A percentile compares a stretch with the other conserved stretches of the same genome.
phyloP scores from a whole-genome alignment of 2,797 vertebrate genomes.

The Tangara arthus region DNA sequence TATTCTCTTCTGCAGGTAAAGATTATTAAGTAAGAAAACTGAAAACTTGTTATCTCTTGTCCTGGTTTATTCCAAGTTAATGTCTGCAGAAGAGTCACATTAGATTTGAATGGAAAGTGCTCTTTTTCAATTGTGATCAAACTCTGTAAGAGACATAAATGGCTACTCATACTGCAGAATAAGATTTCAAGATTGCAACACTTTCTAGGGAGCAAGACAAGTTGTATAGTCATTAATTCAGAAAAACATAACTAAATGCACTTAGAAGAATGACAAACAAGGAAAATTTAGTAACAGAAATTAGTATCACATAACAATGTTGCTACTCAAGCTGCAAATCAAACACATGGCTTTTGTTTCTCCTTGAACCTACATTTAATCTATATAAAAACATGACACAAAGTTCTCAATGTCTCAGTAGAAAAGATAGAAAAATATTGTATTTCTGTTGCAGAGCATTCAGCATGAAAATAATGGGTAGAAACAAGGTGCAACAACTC shows the following conservation, averaged over 20 bases:
- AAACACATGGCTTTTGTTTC: background rate
- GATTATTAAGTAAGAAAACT: background rate
- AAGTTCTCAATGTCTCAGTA: background rate
- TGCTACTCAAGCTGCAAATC: background rate
- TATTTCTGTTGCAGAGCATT: background rate
- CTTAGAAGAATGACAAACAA: background rate
- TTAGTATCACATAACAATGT: background rate
- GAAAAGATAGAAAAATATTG: background rate
- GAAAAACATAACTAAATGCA: background rate
- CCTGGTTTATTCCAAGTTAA: background rate
- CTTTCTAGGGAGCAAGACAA: background rate
- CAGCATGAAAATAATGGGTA: background rate
- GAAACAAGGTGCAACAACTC: background rate
- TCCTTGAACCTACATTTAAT: background rate
- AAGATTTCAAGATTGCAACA: background rate
- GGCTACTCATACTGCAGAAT: background rate
- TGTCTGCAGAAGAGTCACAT: background rate
- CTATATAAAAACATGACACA: background rate
- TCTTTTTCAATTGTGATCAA: background rate
- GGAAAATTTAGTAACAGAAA: background rate
- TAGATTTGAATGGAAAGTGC: background rate
- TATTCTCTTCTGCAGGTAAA: background rate
- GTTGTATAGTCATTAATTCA: background rate
- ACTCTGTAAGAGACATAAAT: background rate
- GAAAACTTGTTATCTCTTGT: background rate